Evolutionary conservation across 2,113 vertebrate genomes (phyloP).

Genomic region (Rhinichthys klamathensis): DNA sequence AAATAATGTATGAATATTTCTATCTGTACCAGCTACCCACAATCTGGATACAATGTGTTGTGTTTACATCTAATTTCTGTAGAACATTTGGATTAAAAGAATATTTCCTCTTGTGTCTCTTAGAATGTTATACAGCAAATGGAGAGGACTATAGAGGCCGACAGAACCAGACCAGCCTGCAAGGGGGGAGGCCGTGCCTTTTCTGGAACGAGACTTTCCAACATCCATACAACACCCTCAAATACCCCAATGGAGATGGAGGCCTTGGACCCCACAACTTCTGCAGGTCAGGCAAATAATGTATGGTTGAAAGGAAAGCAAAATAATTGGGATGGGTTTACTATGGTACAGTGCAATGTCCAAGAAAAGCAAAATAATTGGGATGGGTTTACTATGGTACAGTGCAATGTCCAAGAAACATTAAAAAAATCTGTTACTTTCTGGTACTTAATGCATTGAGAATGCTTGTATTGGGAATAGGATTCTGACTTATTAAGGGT

Average conservation of each 20-base stretch:
- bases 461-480: too few species aligned
- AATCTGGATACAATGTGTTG: neutral
- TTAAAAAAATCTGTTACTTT: too few species aligned
- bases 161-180: constrained; percentile 90
- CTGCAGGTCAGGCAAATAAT: constrained; percentile 83
- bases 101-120: constrained; percentile 37
- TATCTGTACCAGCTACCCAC: neutral
- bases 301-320: neutral
- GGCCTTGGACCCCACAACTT: constrained; percentile 94
- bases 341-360: too few species aligned
- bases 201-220: constrained; percentile 98
- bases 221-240: constrained; percentile 94
- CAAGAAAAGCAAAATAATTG: neutral
- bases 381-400: neutral
- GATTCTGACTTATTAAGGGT: neutral
- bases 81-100: neutral
- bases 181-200: constrained; percentile 90
- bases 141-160: constrained; percentile 92
- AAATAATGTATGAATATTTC: neutral
- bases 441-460: too few species aligned
- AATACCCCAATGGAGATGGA: constrained; percentile 93
- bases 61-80: too few species aligned
- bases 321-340: neutral
- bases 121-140: constrained; percentile 96
- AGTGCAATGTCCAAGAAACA: too few species aligned